Percentiles rank a stretch among this genome's conserved stretches.
These are phyloP conservation scores for Peribatodes rhomboidaria DNA, from an alignment of 2,888 invertebrate genomes.

Conservation along the genomic window DNA sequence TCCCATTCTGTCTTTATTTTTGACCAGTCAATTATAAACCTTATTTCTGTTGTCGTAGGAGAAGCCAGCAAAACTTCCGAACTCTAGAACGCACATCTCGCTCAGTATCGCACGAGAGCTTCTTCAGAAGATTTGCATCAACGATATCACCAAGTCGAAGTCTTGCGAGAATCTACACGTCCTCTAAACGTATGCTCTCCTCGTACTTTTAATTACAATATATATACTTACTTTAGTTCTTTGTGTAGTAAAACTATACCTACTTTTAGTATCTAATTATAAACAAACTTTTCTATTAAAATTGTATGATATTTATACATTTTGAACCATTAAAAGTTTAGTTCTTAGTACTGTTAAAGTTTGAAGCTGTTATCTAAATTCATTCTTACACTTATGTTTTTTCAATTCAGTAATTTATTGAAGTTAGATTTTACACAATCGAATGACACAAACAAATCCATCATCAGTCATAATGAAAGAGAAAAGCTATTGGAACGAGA, in stretches of 20 bases:
- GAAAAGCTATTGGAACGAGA: conserved; percentile 25
- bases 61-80: conserved; percentile 89
- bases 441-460: conserved; percentile 12
- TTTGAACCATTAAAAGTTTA: no score
- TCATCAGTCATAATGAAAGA: conserved; percentile 12
- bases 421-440: background rate
- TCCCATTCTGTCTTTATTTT: background rate
- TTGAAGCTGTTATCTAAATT: background rate
- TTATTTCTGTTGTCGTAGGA: conserved; percentile 67
- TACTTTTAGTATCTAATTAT: background rate
- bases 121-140: conserved; percentile 94
- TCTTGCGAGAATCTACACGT: conserved; percentile 95
- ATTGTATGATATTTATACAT: no score
- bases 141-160: conserved; percentile 94
- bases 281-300: background rate
- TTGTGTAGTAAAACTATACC: background rate
- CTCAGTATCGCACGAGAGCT: conserved; percentile 93
- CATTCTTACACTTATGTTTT: background rate
- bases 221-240: background rate
- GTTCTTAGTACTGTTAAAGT: no score
- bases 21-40: conserved; percentile 34
- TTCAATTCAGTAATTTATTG: background rate
- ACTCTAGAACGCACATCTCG: conserved; percentile 93
- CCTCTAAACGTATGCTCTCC: conserved; percentile 79
- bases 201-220: conserved; percentile 48